Evolutionary conservation across 1,140 invertebrate species (phyloP), one percentile per base, ranked within the genome.

Genomic region (Drosophila nigromelanica): DNA sequence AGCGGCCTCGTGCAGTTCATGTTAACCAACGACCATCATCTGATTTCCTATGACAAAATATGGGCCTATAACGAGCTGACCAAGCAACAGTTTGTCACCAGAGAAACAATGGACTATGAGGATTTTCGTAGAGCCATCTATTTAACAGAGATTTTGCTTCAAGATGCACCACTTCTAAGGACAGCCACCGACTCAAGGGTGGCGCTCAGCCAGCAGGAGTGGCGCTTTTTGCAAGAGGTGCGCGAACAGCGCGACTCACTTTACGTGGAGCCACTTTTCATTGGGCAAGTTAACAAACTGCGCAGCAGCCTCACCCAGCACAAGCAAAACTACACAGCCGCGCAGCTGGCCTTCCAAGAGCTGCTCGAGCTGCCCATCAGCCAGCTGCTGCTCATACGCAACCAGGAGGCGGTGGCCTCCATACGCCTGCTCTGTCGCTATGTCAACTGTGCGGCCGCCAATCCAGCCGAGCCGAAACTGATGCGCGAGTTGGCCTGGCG

Each of bases 381-480:
- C 45, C 69, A 63, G 40, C 27, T 66, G 6, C 14, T 81, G 8
- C 43, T 81, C 2, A 21, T 77, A 15, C 73, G 79, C 7, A 74
- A 59, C 27, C 50, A 15, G 0, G 24, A 61, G 37, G 66, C 74
- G 6, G 56, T 81, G 3, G 8, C 66, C 6, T 47, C 69, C 1
- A 62, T 80, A 7, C 15, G 39, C 1, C 7, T 4, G 7, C 4
- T 82, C n/a, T 63, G 70, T 48, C 33, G n/a, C 5, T 80, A 63
- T n/a, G 39, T 40, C 21, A 35, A 18, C 1, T 7, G 5, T 0
- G 5, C 21, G 14, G 4, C 15, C 6, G 3, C 7, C 15, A n/a
- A 40, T 45, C 4, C 11, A 5, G 7, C 8, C 0, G 15, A 14
- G 1, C 10, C 24, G 15, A 0, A 27, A 8, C 6, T 42, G 14